A percentile compares a stretch with the other conserved stretches of the same genome.
These are phyloP conservation scores for Acheta domesticus DNA, from an alignment of 2,888 invertebrate genomes.

Conservation along the genomic window DNA sequence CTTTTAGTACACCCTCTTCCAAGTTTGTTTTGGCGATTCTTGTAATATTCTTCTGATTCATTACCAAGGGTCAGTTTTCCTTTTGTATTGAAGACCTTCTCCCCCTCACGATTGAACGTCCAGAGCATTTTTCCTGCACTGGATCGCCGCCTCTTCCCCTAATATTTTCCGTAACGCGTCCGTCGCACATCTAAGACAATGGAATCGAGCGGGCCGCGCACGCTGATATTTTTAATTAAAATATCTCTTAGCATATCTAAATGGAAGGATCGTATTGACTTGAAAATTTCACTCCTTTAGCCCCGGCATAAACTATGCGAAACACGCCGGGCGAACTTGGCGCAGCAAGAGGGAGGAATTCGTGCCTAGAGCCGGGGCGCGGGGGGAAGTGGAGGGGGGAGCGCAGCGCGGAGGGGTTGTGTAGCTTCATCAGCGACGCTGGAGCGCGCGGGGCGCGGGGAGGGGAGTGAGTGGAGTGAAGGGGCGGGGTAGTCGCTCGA, in stretches of 20 bases:
- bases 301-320: slow-evolving; percentile 28
- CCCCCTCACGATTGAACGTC: no score
- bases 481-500: slow-evolving; percentile 4
- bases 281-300: slow-evolving; percentile 31
- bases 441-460: not conserved
- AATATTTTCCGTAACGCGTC: not conserved
- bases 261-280: slow-evolving; percentile 30
- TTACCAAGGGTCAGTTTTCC: not conserved
- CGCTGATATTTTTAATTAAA: slow-evolving; percentile 33
- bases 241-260: slow-evolving; percentile 32
- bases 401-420: not conserved
- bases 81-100: not conserved
- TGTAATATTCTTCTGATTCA: not conserved
- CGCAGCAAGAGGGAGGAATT: slow-evolving; percentile 25
- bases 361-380: slow-evolving; percentile 21
- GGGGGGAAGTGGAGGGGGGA: not conserved
- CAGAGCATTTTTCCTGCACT: no score
- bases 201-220: slow-evolving; percentile 18
- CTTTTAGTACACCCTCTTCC: no score
- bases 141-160: not conserved
- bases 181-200: not conserved
- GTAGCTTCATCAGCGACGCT: slow-evolving; percentile 11
- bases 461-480: not conserved
- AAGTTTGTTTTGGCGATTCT: not conserved
- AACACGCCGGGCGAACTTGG: slow-evolving; percentile 27